Evolutionary conservation across 2,888 invertebrate genomes (phyloP).

Genomic region (Tenthredo livida): DNA sequence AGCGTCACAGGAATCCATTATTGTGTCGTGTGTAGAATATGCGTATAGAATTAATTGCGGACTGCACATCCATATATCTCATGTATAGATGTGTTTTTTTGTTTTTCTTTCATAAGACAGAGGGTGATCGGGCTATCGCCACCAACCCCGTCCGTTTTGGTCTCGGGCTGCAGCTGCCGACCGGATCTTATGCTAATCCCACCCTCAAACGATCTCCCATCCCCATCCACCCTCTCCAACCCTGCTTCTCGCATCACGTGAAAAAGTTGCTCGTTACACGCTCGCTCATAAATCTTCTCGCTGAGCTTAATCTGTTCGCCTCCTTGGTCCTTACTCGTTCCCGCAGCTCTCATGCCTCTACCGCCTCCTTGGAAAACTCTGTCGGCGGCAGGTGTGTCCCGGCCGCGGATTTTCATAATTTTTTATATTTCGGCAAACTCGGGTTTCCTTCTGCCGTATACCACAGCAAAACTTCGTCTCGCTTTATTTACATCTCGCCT

Average conservation of each 20-base stretch:
- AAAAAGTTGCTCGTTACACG: constrained; percentile 75
- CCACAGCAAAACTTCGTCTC: not conserved
- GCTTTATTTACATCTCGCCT: not conserved
- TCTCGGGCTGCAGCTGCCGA: constrained; percentile 71
- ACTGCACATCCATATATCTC: not conserved
- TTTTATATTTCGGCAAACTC: constrained; percentile 65
- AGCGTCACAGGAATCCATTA: not conserved
- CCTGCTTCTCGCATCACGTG: constrained; percentile 68
- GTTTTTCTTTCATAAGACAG: not conserved
- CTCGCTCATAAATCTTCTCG: constrained; percentile 74
- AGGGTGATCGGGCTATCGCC: constrained; percentile 33
- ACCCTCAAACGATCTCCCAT: constrained; percentile 69
- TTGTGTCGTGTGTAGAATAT: not conserved
- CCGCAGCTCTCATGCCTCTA: constrained; percentile 48
- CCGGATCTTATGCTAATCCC: constrained; percentile 75
- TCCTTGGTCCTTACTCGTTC: constrained; percentile 53
- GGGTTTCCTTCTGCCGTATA: constrained; percentile 24
- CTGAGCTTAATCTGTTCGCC: constrained; percentile 75
- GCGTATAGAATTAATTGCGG: not conserved
- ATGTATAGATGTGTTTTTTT: no score
- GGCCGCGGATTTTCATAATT: constrained; percentile 71
- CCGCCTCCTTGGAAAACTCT: constrained; percentile 57
- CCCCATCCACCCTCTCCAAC: constrained; percentile 69
- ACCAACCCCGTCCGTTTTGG: constrained; percentile 29
- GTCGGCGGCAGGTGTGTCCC: constrained; percentile 68